Percentiles rank a stretch among this genome's conserved stretches.
phyloP scores from a whole-genome alignment of 2,113 vertebrate species.

The Corythornis vintsioides region DNA sequence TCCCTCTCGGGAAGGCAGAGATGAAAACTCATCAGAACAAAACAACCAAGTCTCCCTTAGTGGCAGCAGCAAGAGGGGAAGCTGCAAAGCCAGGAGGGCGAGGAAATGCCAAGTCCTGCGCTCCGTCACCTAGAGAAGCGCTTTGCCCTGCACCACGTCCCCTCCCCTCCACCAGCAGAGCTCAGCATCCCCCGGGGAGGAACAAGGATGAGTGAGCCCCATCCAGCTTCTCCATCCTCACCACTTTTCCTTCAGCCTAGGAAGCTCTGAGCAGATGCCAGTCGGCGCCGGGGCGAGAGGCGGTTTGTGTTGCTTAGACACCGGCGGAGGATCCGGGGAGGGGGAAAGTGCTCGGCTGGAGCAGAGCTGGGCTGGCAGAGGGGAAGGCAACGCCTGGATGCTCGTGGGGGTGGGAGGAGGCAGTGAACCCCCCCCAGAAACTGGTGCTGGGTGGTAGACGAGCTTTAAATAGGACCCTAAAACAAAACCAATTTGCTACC shows the following conservation, averaged over 20 bases:
- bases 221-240: background rate
- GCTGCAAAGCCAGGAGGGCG: background rate
- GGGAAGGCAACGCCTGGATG: background rate
- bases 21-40: background rate
- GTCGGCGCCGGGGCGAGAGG: background rate
- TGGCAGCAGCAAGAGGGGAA: background rate
- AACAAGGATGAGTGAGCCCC: background rate
- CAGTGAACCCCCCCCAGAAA: background rate
- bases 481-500: background rate
- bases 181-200: background rate
- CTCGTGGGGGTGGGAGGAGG: background rate
- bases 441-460: background rate
- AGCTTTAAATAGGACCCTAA: background rate
- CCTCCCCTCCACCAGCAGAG: background rate
- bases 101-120: background rate
- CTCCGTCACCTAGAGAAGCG: background rate
- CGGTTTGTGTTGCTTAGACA: constrained; percentile 22
- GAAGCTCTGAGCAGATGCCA: background rate
- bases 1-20: background rate
- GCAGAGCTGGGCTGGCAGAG: background rate
- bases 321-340: background rate
- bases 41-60: background rate
- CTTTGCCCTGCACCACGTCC: background rate
- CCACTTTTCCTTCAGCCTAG: background rate
- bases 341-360: background rate